phyloP scores from a whole-genome alignment of 2,113 vertebrate species.

The Myiagra hebetior region DNA sequence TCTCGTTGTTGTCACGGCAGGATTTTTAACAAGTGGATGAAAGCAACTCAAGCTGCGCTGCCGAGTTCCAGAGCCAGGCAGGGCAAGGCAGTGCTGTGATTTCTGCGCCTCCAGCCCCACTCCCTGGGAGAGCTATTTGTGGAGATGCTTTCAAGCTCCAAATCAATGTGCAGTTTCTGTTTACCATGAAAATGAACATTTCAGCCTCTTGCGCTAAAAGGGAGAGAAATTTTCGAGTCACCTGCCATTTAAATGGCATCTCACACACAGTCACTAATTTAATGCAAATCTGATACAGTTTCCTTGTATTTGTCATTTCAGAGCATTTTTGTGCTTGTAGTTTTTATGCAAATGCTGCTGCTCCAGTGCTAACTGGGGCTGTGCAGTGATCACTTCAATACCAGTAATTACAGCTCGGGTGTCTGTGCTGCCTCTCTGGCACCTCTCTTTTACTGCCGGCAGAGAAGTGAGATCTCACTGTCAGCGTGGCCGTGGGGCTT shows the following conservation, averaged over 20 bases:
- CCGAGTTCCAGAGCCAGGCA: not conserved
- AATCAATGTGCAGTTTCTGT: conserved; percentile 43
- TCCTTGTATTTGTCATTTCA: conserved; percentile 49
- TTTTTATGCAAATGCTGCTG: conserved; percentile 47
- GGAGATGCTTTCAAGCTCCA: conserved; percentile 31
- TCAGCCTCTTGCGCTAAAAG: conserved; percentile 30
- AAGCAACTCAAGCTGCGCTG: conserved; percentile 7
- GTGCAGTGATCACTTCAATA: conserved; percentile 12
- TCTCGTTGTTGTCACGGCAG: not conserved
- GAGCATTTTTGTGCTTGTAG: conserved; percentile 20
- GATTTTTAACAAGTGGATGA: not conserved
- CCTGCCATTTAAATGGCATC: conserved; percentile 62
- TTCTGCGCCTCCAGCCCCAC: not conserved
- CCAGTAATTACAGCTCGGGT: conserved; percentile 28
- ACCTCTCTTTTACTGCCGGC: not conserved
- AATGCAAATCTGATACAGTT: conserved; percentile 56
- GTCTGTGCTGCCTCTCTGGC: not conserved
- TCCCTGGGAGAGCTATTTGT: conserved; percentile 17
- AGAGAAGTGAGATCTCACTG: not conserved
- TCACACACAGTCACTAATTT: conserved; percentile 49
- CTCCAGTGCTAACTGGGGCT: conserved; percentile 39
- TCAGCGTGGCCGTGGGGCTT: not conserved
- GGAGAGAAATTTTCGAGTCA: conserved; percentile 55
- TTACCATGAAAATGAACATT: conserved; percentile 65
- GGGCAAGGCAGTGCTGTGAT: not conserved